Evolutionary conservation across 2,888 invertebrate species (phyloP).

Genomic region (Acanthoscelides obtectus): DNA sequence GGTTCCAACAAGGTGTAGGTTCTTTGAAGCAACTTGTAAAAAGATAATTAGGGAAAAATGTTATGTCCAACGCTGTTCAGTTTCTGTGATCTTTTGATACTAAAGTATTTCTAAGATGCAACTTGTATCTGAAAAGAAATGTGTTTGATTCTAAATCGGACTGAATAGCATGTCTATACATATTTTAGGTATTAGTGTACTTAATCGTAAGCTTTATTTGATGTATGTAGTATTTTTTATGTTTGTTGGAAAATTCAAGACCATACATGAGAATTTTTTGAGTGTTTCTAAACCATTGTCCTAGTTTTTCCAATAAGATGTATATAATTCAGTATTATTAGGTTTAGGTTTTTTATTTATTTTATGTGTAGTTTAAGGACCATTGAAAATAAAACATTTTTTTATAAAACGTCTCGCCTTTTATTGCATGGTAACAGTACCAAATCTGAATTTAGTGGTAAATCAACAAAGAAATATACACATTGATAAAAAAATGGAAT

Average conservation of each 20-base stretch:
- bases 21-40: too few species aligned
- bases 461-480: too few species aligned
- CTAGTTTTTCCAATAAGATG: neutral
- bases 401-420: neutral
- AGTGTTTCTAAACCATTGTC: slow-evolving; percentile 3
- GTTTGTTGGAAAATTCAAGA: too few species aligned
- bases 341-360: slow-evolving; percentile 14
- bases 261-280: neutral
- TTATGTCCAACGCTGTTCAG: neutral
- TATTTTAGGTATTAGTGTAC: neutral
- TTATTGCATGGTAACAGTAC: neutral
- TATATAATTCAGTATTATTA: slow-evolving; percentile 23
- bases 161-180: neutral
- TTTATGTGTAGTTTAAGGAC: slow-evolving; percentile 6
- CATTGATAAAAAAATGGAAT: too few species aligned
- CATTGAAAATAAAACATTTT: slow-evolving; percentile 14
- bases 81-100: slow-evolving; percentile 1
- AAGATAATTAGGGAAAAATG: too few species aligned
- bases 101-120: neutral
- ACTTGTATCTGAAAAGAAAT: neutral
- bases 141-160: neutral
- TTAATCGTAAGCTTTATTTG: neutral
- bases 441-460: neutral
- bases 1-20: too few species aligned
- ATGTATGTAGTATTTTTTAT: neutral